Percentiles rank a stretch among this genome's conserved stretches.
Evolutionary conservation across 2,888 invertebrate species (phyloP).

Genomic region (Apamea sordens): DNA sequence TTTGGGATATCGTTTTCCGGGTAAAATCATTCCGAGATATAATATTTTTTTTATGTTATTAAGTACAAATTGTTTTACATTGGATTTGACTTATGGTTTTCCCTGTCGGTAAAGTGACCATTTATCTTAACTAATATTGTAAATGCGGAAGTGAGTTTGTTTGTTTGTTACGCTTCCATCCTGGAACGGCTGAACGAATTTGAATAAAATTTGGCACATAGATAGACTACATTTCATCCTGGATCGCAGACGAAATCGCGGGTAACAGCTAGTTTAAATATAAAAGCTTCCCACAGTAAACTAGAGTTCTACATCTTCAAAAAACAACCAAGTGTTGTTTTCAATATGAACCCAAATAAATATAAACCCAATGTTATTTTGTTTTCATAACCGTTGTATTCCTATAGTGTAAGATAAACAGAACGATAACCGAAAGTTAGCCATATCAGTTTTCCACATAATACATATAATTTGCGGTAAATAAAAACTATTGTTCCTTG

Average conservation of each 20-base stretch:
- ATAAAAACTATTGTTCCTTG: constrained; percentile 26
- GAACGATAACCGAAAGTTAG: not conserved
- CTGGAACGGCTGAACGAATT: no score
- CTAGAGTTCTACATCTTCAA: not conserved
- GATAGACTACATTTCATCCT: not conserved
- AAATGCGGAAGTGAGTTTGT: no score
- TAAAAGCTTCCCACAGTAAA: not conserved
- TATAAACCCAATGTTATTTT: not conserved
- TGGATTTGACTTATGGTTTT: constrained; percentile 13
- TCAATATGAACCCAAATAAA: not conserved
- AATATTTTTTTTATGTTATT: no score
- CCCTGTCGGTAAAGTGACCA: not conserved
- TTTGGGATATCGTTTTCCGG: constrained; percentile 37
- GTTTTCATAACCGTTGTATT: not conserved
- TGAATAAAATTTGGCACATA: no score
- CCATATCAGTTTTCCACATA: not conserved
- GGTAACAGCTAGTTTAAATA: not conserved
- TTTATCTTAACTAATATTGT: not conserved
- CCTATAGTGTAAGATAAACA: not conserved
- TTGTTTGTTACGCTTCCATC: no score
- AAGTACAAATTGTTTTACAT: constrained; percentile 19
- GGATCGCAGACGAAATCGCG: not conserved
- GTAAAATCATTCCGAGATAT: constrained; percentile 33
- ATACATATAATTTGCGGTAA: constrained; percentile 11
- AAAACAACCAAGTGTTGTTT: not conserved